Percentiles rank a stretch among this genome's conserved stretches.
phyloP scores from a whole-genome alignment of 2,888 invertebrate species.

The Rhamphomyia laevipes region DNA sequence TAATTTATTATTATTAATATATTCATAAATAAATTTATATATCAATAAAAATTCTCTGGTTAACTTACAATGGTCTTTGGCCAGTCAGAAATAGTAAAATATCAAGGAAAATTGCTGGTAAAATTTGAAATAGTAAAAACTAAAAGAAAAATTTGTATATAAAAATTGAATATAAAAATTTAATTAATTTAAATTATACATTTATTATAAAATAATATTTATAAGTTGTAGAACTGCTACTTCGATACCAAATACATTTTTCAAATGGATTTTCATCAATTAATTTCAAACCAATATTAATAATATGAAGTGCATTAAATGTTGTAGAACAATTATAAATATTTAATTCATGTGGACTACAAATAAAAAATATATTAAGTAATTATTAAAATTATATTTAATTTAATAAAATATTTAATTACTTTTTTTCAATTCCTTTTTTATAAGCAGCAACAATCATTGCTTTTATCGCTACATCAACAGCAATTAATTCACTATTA shows the following conservation, averaged over 20 bases:
- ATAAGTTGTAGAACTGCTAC: too few species aligned
- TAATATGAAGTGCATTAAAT: background rate
- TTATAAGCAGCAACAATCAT: slow-evolving; percentile 60
- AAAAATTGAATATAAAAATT: too few species aligned
- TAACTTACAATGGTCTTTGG: too few species aligned
- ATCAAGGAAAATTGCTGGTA: too few species aligned
- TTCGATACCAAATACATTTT: background rate
- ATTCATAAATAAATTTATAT: too few species aligned
- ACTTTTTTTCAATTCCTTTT: slow-evolving; percentile 39
- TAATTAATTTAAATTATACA: too few species aligned
- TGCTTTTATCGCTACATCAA: slow-evolving; percentile 63
- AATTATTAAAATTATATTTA: background rate
- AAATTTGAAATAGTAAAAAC: too few species aligned
- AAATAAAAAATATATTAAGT: background rate
- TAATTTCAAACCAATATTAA: background rate
- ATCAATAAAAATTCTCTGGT: too few species aligned
- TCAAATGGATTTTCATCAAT: background rate
- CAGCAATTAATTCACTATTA: slow-evolving; percentile 66
- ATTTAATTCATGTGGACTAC: background rate
- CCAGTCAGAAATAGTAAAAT: too few species aligned
- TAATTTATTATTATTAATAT: too few species aligned
- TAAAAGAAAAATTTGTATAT: too few species aligned
- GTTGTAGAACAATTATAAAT: background rate
- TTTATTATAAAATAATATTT: too few species aligned
- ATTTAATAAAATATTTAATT: background rate